Evolutionary conservation across 2,797 vertebrate species (phyloP).

Genomic region (Synaphobranchus kaupii): DNA sequence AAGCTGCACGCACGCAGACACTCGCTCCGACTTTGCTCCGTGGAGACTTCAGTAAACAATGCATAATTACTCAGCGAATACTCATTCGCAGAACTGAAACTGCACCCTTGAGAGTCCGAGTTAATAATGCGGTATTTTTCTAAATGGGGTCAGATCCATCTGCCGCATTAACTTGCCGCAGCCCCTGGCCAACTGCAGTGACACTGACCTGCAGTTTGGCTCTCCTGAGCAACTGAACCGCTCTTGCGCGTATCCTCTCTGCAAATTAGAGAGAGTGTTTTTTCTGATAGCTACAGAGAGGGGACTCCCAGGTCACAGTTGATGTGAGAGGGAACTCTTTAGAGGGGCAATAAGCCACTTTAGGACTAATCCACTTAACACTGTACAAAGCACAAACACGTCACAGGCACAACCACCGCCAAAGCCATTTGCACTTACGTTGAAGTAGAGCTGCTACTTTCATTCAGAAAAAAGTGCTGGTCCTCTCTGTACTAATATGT

Average conservation of each 20-base stretch:
- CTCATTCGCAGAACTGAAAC: background rate
- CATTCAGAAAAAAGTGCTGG: background rate
- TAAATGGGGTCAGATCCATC: background rate
- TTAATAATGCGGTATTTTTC: background rate
- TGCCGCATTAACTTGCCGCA: background rate
- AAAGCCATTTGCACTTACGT: constrained; percentile 6
- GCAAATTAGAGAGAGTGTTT: constrained; percentile 30
- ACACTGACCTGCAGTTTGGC: background rate
- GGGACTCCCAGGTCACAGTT: constrained; percentile 57
- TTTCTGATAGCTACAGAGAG: background rate
- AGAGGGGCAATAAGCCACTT: constrained; percentile 45
- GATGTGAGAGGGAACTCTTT: constrained; percentile 61
- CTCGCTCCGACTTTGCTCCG: constrained; percentile 12
- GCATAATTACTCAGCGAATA: background rate
- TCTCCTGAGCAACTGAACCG: background rate
- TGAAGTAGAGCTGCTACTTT: background rate
- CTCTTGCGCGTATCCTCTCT: constrained; percentile 14
- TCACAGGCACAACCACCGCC: constrained; percentile 9
- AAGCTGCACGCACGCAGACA: constrained; percentile 21
- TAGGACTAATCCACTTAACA: constrained; percentile 59
- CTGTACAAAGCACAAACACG: constrained; percentile 30
- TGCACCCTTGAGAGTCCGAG: background rate
- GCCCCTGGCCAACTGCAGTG: background rate
- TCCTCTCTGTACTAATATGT: background rate
- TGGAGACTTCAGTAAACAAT: background rate